phyloP scores from a whole-genome alignment of 2,888 invertebrate species.

The Cryptops parisi region DNA sequence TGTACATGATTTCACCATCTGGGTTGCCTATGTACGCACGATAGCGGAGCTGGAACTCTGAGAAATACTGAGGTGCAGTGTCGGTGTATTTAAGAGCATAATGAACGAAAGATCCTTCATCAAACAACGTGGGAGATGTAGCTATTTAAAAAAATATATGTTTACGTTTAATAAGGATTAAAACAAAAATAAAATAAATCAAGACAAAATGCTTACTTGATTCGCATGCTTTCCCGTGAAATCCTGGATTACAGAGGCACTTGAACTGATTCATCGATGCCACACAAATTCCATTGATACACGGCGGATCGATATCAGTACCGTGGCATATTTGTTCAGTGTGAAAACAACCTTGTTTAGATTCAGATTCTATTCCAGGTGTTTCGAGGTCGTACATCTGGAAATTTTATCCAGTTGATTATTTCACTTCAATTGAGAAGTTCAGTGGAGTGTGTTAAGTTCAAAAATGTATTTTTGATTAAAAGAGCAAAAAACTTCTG shows the following conservation, averaged over 20 bases:
- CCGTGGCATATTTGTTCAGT: constrained; percentile 33
- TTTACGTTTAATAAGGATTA: not conserved
- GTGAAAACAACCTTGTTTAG: constrained; percentile 30
- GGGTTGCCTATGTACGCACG: constrained; percentile 32
- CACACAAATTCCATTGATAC: constrained; percentile 23
- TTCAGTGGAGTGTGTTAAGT: too few relatives aligned
- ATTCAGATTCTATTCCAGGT: constrained; percentile 43
- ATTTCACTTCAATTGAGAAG: not conserved
- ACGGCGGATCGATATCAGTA: constrained; percentile 23
- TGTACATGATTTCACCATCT: constrained; percentile 30
- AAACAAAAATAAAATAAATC: not conserved
- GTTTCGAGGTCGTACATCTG: constrained; percentile 74
- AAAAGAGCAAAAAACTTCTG: too few relatives aligned
- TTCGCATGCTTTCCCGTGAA: constrained; percentile 33
- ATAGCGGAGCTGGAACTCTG: constrained; percentile 33
- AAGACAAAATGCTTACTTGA: constrained; percentile 14
- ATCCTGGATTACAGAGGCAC: constrained; percentile 38
- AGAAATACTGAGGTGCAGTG: constrained; percentile 21
- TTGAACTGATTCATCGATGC: constrained; percentile 23
- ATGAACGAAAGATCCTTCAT: constrained; percentile 29
- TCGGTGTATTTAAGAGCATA: constrained; percentile 27
- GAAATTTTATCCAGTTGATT: not conserved
- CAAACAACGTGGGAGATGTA: constrained; percentile 21
- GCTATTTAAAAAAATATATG: constrained; percentile 11
- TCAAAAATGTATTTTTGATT: too few relatives aligned